Percentiles rank a stretch among this genome's conserved stretches.
Conservation (phyloP, 2,797 vertebrate genomes). For the Pogonophryne albipinna region DNA sequence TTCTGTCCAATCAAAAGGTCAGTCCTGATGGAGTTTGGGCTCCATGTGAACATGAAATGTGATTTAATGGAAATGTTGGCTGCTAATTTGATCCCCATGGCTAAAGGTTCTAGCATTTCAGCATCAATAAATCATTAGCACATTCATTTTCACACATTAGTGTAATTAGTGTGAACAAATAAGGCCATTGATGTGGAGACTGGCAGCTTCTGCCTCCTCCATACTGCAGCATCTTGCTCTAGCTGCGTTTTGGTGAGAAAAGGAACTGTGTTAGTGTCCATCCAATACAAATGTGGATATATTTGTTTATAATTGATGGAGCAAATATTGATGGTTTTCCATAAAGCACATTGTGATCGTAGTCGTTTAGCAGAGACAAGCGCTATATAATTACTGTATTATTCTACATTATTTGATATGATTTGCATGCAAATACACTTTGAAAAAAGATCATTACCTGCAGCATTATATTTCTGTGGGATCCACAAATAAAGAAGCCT, state of each 20-base stretch:
- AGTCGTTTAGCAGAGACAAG: not conserved
- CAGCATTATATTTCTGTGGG: too few relatives aligned
- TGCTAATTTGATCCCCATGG: slow-evolving; percentile 39
- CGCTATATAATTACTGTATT: too few relatives aligned
- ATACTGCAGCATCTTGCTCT: not conserved
- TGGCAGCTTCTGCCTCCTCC: slow-evolving; percentile 26
- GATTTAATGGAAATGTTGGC: slow-evolving; percentile 24
- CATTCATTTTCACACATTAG: slow-evolving; percentile 52
- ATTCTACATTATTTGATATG: not conserved
- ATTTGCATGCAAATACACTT: not conserved
- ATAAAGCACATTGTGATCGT: not conserved
- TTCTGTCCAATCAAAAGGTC: slow-evolving; percentile 6
- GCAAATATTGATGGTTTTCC: not conserved
- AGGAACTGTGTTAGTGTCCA: not conserved
- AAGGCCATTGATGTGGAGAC: slow-evolving; percentile 44
- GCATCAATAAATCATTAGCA: slow-evolving; percentile 61
- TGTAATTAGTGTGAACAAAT: slow-evolving; percentile 57
- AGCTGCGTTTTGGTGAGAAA: not conserved
- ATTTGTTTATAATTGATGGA: not conserved
- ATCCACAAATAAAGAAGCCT: not conserved
- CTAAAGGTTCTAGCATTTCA: slow-evolving; percentile 46
- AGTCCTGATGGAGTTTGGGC: not conserved
- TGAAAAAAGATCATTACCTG: too few relatives aligned
- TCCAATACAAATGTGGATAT: not conserved
- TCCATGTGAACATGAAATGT: slow-evolving; percentile 19